These are phyloP conservation scores for Melopsittacus undulatus DNA, from an alignment of 2,797 vertebrate genomes.

Conservation along the genomic window DNA sequence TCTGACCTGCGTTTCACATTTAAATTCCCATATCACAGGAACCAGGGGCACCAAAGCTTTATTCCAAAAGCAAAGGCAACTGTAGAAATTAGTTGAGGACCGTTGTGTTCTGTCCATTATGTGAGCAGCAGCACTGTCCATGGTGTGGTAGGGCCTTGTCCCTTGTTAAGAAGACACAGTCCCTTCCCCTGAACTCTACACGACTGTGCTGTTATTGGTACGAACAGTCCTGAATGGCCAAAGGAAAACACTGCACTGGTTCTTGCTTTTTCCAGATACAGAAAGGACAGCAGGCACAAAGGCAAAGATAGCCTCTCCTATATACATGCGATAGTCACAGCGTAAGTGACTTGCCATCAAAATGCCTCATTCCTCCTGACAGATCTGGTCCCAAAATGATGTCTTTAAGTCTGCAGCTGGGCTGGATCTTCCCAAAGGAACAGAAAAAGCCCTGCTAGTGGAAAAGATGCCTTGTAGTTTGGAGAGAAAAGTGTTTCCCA, in stretches of 20 bases:
- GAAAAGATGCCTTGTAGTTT: neutral
- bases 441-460: constrained; percentile 6
- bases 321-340: constrained; percentile 8
- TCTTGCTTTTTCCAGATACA: constrained; percentile 1
- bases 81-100: neutral
- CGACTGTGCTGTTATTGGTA: constrained; percentile 27
- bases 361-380: constrained; percentile 41
- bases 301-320: constrained; percentile 50
- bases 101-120: neutral
- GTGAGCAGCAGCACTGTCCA: neutral
- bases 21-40: neutral
- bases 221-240: neutral
- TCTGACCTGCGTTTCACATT: neutral
- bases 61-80: neutral
- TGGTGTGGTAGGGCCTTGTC: accelerated
- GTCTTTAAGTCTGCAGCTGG: constrained; percentile 22
- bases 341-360: neutral
- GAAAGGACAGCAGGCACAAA: constrained; percentile 52
- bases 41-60: neutral
- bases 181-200: neutral
- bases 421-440: constrained; percentile 31
- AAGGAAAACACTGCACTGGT: constrained; percentile 15
- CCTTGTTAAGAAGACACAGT: neutral
- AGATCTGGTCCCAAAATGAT: constrained; percentile 22
- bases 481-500: neutral